Evolutionary conservation across 2,888 invertebrate genomes (phyloP).

Genomic region (Ramazzottius varieornatus): DNA sequence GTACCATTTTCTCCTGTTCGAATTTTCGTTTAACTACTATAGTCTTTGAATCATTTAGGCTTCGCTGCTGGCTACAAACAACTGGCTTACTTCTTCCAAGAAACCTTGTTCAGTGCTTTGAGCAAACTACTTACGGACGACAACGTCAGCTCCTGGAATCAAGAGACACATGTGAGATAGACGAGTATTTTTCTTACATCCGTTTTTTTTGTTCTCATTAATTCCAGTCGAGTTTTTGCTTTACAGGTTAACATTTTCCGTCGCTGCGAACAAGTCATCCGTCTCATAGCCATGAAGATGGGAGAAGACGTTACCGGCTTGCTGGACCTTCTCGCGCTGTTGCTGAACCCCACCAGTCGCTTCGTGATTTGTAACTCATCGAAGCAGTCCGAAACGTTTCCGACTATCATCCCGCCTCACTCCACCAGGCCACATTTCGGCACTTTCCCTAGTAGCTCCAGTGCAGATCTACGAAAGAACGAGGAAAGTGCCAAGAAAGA

Average conservation of each 20-base stretch:
- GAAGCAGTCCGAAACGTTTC: background rate
- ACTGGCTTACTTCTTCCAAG: background rate
- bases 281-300: background rate
- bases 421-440: background rate
- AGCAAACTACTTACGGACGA: background rate
- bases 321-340: background rate
- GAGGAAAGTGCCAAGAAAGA: background rate
- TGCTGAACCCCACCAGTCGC: background rate
- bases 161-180: background rate
- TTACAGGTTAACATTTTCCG: background rate
- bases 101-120: background rate
- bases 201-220: background rate
- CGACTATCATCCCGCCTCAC: background rate
- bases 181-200: background rate
- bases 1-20: background rate
- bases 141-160: background rate
- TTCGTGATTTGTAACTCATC: background rate
- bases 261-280: background rate
- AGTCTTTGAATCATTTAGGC: background rate
- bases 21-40: background rate
- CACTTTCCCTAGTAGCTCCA: background rate
- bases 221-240: background rate
- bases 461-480: background rate
- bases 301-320: background rate
- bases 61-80: background rate